phyloP scores from a whole-genome alignment of 2,888 invertebrate genomes.

The Hirtodrosophila trivittata region DNA sequence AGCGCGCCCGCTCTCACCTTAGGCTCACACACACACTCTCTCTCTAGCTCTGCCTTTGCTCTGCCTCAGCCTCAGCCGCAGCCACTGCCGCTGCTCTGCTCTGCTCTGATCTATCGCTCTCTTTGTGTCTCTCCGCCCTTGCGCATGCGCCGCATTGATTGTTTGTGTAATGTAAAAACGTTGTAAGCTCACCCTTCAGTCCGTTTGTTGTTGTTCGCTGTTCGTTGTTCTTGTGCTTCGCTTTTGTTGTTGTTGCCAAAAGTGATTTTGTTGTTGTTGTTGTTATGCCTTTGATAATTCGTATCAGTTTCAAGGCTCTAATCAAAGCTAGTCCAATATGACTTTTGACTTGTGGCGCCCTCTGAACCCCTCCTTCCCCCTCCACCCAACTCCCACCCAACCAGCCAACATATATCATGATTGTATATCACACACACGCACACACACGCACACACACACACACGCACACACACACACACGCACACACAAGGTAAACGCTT shows the following conservation, averaged over 20 bases:
- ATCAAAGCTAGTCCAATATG: slow-evolving; percentile 49
- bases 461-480: not conserved
- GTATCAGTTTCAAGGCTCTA: slow-evolving; percentile 52
- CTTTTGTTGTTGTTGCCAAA: slow-evolving; percentile 36
- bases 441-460: not conserved
- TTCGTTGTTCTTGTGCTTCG: not conserved
- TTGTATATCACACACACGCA: too few relatives aligned
- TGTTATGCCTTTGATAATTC: slow-evolving; percentile 19
- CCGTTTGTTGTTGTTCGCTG: slow-evolving; percentile 13
- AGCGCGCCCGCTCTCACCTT: slow-evolving; percentile 23
- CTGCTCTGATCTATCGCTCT: slow-evolving; percentile 18
- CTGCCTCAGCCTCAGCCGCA: slow-evolving; percentile 2
- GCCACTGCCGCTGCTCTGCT: slow-evolving; percentile 8
- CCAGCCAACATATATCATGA: slow-evolving; percentile 20
- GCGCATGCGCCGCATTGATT: slow-evolving; percentile 75
- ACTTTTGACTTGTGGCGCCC: slow-evolving; percentile 33
- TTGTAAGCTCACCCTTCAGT: slow-evolving; percentile 53
- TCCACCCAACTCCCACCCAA: slow-evolving; percentile 5
- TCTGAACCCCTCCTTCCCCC: slow-evolving; percentile 27
- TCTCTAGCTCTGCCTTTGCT: slow-evolving; percentile 7
- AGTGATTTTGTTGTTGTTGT: slow-evolving; percentile 36
- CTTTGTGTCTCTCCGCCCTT: slow-evolving; percentile 19
- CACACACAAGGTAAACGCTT: slow-evolving; percentile 5
- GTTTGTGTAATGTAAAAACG: slow-evolving; percentile 71
- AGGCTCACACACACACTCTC: slow-evolving; percentile 2